Evolutionary conservation across 2,797 vertebrate genomes (phyloP).

Genomic region (Lateolabrax maculatus): DNA sequence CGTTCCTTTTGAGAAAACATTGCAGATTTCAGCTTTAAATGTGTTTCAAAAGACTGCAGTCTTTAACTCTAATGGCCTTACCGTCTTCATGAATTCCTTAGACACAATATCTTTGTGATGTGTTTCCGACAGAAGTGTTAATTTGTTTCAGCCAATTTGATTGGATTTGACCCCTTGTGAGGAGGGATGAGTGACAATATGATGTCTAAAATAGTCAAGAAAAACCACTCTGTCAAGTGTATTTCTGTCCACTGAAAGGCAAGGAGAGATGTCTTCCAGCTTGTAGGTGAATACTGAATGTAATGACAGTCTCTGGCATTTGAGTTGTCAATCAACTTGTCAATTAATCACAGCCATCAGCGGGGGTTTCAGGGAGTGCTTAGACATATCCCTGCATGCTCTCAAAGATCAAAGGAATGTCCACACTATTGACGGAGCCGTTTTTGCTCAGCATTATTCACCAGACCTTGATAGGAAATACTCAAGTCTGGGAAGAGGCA

Average conservation of each 20-base stretch:
- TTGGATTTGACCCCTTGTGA: slow-evolving; percentile 35
- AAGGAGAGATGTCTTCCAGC: slow-evolving; percentile 39
- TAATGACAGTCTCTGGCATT: slow-evolving; percentile 59
- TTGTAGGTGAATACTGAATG: slow-evolving; percentile 44
- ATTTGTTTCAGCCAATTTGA: slow-evolving; percentile 46
- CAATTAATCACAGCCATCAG: slow-evolving; percentile 64
- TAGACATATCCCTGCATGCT: slow-evolving; percentile 40
- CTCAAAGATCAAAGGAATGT: slow-evolving; percentile 30
- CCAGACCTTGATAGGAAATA: slow-evolving; percentile 35
- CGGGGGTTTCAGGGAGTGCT: slow-evolving; percentile 27
- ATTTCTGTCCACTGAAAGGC: slow-evolving; percentile 34
- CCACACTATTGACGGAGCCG: slow-evolving; percentile 17
- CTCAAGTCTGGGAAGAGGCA: neutral
- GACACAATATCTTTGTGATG: slow-evolving; percentile 10
- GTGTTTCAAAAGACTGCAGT: slow-evolving; percentile 20
- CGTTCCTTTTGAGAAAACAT: slow-evolving; percentile 19
- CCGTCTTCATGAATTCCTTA: slow-evolving; percentile 6
- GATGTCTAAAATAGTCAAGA: slow-evolving; percentile 26
- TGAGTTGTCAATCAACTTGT: slow-evolving; percentile 71
- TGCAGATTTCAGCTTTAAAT: neutral
- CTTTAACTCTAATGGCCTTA: slow-evolving; percentile 17
- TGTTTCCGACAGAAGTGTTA: slow-evolving; percentile 27
- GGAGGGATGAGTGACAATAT: slow-evolving; percentile 29
- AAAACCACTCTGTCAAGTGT: slow-evolving; percentile 31
- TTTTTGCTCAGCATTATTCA: slow-evolving; percentile 27